Conservation (phyloP, 2,888 invertebrate species). For the Calephelis perditalis region DNA sequence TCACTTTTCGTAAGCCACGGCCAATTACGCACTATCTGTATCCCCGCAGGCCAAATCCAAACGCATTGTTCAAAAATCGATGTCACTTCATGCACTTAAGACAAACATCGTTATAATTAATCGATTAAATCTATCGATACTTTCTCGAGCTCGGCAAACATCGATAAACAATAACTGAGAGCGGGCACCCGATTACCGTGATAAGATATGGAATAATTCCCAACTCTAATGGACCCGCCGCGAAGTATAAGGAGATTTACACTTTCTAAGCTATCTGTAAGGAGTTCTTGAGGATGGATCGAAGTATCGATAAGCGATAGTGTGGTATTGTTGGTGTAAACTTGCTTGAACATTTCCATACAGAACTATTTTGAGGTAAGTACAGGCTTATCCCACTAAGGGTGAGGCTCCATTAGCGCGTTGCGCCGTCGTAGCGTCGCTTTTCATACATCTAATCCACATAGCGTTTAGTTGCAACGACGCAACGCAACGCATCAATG, state of each 20-base stretch:
- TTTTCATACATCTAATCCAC: too few relatives aligned
- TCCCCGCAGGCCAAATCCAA: slow-evolving; percentile 32
- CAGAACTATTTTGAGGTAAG: not conserved
- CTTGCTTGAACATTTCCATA: slow-evolving; percentile 6
- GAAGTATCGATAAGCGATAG: slow-evolving; percentile 50
- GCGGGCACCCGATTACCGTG: slow-evolving; percentile 62
- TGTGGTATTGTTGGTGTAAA: slow-evolving; percentile 11
- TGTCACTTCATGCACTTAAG: slow-evolving; percentile 61
- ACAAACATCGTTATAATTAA: slow-evolving; percentile 63
- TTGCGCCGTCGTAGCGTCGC: too few relatives aligned
- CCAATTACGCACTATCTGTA: slow-evolving; percentile 30
- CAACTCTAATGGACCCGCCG: slow-evolving; percentile 67
- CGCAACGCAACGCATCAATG: too few relatives aligned
- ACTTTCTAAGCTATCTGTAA: slow-evolving; percentile 69
- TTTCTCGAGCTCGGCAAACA: slow-evolving; percentile 47
- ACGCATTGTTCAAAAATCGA: slow-evolving; percentile 43
- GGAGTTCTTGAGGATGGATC: slow-evolving; percentile 60
- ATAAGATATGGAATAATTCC: slow-evolving; percentile 68
- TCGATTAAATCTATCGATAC: slow-evolving; percentile 48
- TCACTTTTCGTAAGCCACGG: slow-evolving; percentile 28
- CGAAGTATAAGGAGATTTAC: slow-evolving; percentile 64
- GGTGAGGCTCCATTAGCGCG: too few relatives aligned
- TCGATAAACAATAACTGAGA: slow-evolving; percentile 72
- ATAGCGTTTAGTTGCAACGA: too few relatives aligned
- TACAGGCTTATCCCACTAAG: too few relatives aligned